Conservation (phyloP, 1,140 invertebrate genomes). For the Sarcophaga bullata region DNA sequence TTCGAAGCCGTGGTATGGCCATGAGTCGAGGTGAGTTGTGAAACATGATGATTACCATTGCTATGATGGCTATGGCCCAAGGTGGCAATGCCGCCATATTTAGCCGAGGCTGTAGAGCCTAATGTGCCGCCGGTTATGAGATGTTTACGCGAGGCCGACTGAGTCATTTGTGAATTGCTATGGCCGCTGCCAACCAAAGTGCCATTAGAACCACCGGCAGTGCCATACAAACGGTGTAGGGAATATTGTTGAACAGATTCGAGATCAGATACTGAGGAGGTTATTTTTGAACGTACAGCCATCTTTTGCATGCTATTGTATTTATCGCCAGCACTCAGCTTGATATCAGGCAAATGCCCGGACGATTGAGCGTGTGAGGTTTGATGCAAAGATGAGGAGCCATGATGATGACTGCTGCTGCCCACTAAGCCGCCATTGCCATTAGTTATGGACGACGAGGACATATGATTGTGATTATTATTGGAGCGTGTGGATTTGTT, state of each 20-base stretch:
- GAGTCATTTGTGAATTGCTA: not conserved
- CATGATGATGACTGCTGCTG: slow-evolving; percentile 24
- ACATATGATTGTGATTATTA: slow-evolving; percentile 27
- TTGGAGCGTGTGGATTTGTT: slow-evolving; percentile 45
- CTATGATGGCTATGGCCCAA: slow-evolving; percentile 60
- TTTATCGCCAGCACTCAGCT: slow-evolving; percentile 61
- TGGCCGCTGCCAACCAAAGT: slow-evolving; percentile 49
- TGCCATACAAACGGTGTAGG: slow-evolving; percentile 60
- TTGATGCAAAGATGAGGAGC: not conserved
- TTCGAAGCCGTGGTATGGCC: slow-evolving; percentile 32
- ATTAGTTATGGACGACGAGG: slow-evolving; percentile 37
- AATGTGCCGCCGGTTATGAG: slow-evolving; percentile 50
- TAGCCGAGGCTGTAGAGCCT: slow-evolving; percentile 39
- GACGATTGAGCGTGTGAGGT: slow-evolving; percentile 54
- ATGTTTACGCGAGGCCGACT: slow-evolving; percentile 58
- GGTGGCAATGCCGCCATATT: slow-evolving; percentile 51
- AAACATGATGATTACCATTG: slow-evolving; percentile 59
- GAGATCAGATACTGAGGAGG: slow-evolving; percentile 62
- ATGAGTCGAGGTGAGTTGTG: slow-evolving; percentile 36
- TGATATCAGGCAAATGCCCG: slow-evolving; percentile 63
- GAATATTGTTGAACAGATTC: slow-evolving; percentile 64
- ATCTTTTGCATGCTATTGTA: slow-evolving; percentile 65
- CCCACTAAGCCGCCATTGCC: not conserved
- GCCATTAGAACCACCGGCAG: slow-evolving; percentile 33
- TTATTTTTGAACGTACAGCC: slow-evolving; percentile 63